Evolutionary conservation across 2,888 invertebrate species (phyloP), one percentile per base, ranked within the genome.

Genomic region (Phasia obesa): DNA sequence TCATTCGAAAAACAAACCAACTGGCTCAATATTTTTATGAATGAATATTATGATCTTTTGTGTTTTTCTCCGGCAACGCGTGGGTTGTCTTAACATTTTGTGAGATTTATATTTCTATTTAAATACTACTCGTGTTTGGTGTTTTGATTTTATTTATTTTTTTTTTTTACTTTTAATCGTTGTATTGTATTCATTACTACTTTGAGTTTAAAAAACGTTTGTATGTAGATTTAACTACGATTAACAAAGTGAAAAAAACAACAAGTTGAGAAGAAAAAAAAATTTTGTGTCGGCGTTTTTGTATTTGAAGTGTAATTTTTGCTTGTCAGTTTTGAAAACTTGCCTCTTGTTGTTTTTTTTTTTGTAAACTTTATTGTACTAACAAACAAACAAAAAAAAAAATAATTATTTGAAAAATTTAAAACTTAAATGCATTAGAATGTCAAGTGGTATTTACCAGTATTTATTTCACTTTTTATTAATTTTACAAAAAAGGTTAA

Each of bases 271-370:
- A 57, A 75, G 35, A n/a, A 35, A 42, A 35, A 65, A 19, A 11
- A 27, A 64, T 75, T 75, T 65, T 81, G 76, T 81, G 81, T 81
- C 81, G 81, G 81, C 70, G 81, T 75, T 81, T 81, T 76, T 70
- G 57, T 81, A 65, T 70, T 81, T 81, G 70, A 81, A 81, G 76
- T 81, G 64, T 70, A 81, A 81, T 81, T 70, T 81, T 69, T 70
- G 81, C 81, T 75, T 75, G 76, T 76, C 75, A 75, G 44, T 75
- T 81, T 75, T 70, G 75, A 79, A 81, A 81, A 81, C 81, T 62
- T 81, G 75, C 23, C 69, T 64, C 38, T 70, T 64, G 64, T 44
- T 74, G 49, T 27, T 64, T 35, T 64, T 27, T 51, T 49, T 53
- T 19, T 69, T 35, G 38, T 27, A 44, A 1, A 9, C 55, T 27